Evolutionary conservation across 53 echinoderm and acorn worm species (phyloP).

Genomic region (Zoroaster sp.): DNA sequence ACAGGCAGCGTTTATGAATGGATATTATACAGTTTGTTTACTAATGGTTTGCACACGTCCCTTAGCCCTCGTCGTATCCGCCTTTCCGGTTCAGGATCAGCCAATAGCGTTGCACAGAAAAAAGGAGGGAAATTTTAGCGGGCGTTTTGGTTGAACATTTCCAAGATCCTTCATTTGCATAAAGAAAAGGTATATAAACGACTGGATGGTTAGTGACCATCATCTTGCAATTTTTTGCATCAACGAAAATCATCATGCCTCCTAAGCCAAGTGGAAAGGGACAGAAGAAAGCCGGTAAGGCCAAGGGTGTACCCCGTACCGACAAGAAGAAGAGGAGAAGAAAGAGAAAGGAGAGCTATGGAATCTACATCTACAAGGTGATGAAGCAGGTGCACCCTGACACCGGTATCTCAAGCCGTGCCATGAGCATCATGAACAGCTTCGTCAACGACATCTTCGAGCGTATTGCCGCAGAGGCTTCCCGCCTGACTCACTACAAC

Average conservation of each 20-base stretch:
- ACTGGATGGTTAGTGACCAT: background rate
- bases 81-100: background rate
- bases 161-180: background rate
- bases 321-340: constrained; percentile 65
- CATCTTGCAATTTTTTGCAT: background rate
- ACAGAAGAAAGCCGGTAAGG: constrained; percentile 80
- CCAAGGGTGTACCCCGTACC: constrained; percentile 53
- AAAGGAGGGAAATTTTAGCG: background rate
- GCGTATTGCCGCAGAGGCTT: constrained; percentile 39
- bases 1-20: too few species aligned
- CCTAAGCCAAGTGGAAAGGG: constrained; percentile 83
- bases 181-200: background rate
- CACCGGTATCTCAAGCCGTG: constrained; percentile 24
- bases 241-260: constrained; percentile 64
- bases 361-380: constrained; percentile 94
- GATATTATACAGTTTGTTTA: too few species aligned
- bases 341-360: constrained; percentile 76
- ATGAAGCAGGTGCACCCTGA: constrained; percentile 49
- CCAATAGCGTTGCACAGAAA: background rate
- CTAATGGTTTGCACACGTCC: too few species aligned
- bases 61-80: too few species aligned
- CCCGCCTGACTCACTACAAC: constrained; percentile 77
- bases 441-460: constrained; percentile 86
- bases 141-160: background rate
- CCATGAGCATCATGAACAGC: constrained; percentile 68